Evolutionary conservation across 2,797 vertebrate species (phyloP).

Genomic region (Malacoctenus gilli): DNA sequence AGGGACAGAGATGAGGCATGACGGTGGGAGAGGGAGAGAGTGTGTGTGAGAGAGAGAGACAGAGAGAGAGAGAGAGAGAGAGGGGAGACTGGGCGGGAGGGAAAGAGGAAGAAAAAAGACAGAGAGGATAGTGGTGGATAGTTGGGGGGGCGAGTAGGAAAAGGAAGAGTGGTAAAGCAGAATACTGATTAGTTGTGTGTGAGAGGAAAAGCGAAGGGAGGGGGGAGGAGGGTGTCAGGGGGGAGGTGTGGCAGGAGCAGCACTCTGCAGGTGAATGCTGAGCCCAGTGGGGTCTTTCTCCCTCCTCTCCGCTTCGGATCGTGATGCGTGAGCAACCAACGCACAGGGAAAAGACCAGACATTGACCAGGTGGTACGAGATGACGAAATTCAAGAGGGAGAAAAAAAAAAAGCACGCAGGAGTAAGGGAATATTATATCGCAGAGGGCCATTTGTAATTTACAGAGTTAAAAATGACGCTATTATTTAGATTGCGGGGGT

Average conservation of each 20-base stretch:
- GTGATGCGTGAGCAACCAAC: neutral
- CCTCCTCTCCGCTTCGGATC: no score
- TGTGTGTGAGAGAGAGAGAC: constrained; percentile 25
- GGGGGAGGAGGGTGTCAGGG: constrained; percentile 8
- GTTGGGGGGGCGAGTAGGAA: constrained; percentile 21
- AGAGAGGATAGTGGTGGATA: neutral
- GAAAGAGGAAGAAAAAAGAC: constrained; percentile 14
- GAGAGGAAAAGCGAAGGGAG: no score
- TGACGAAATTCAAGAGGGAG: neutral
- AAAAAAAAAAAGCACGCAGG: neutral
- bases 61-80: constrained; percentile 1
- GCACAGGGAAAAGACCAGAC: no score
- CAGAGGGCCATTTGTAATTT: constrained; percentile 14
- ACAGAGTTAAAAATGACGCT: constrained; percentile 31
- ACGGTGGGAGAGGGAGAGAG: constrained; percentile 1
- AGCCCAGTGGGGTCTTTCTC: constrained; percentile 48
- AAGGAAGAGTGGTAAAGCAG: constrained; percentile 61
- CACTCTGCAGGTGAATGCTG: constrained; percentile 74
- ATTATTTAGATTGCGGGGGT: constrained; percentile 30
- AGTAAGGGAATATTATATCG: constrained; percentile 3
- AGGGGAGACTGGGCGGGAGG: constrained; percentile 13
- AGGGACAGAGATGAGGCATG: constrained; percentile 18
- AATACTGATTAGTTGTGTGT: constrained; percentile 76
- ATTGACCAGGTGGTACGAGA: no score
- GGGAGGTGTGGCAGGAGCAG: constrained; percentile 12